Conservation (phyloP, 2,113 vertebrate species). For the Corythaixoides concolor region DNA sequence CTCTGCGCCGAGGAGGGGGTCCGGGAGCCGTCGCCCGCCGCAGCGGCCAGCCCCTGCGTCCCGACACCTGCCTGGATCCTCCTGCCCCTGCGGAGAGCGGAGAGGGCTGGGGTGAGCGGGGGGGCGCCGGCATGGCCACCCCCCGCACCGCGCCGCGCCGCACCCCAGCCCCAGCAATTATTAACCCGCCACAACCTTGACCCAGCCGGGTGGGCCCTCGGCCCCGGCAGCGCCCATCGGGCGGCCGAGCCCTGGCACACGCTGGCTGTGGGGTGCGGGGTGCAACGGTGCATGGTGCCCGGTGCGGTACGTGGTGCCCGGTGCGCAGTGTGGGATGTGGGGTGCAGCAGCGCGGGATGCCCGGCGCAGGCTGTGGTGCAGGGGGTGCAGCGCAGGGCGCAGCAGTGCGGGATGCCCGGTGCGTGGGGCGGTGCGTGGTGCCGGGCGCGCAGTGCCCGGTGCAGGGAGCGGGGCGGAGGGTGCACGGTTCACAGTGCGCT, state of each 20-base stretch:
- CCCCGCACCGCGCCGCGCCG: neutral
- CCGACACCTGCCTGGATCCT: neutral
- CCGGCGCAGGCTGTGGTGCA: too few species aligned
- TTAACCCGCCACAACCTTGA: constrained; percentile 47
- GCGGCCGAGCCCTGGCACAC: neutral
- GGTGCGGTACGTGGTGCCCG: neutral
- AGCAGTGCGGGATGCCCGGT: too few species aligned
- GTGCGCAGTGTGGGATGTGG: neutral
- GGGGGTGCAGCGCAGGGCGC: too few species aligned
- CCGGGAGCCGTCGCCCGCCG: neutral
- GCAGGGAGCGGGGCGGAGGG: too few species aligned
- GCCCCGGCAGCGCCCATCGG: neutral
- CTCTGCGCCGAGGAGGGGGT: neutral
- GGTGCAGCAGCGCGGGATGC: too few species aligned
- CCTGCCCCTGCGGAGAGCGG: neutral
- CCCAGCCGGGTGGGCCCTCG: neutral
- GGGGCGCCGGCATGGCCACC: neutral
- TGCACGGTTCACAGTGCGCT: too few species aligned
- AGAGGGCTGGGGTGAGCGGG: neutral
- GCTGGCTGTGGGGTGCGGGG: neutral
- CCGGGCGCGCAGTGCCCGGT: too few species aligned
- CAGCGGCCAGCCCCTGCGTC: neutral
- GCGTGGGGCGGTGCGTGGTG: too few species aligned
- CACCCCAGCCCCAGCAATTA: neutral
- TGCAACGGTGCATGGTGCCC: neutral